Evolutionary conservation across 2,888 invertebrate species (phyloP).

Genomic region (Gymnocheta viridis): DNA sequence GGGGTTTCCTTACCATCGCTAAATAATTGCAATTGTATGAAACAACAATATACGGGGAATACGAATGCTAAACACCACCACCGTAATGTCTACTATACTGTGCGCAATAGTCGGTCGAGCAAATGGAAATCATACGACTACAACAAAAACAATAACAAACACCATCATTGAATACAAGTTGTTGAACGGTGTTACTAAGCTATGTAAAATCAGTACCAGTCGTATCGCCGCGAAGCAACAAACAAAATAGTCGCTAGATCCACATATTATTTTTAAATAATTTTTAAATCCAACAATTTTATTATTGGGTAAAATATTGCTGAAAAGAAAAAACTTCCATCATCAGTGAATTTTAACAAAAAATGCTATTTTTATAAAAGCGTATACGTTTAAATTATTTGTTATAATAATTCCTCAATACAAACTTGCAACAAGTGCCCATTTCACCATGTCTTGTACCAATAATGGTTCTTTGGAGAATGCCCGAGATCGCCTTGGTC

Average conservation of each 20-base stretch:
- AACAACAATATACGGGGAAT: conserved; percentile 3
- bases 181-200: conserved; percentile 77
- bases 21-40: conserved; percentile 62
- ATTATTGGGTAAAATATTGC: conserved; percentile 68
- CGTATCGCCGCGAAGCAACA: conserved; percentile 75
- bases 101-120: conserved; percentile 71
- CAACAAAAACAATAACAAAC: conserved; percentile 77
- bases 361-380: not conserved
- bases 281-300: conserved; percentile 12
- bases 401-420: conserved; percentile 16
- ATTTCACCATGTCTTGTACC: conserved; percentile 59
- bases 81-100: conserved; percentile 51
- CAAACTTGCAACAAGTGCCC: conserved; percentile 57
- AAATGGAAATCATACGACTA: conserved; percentile 80
- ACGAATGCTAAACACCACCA: conserved; percentile 55
- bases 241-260: conserved; percentile 65
- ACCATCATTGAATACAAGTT: conserved; percentile 80
- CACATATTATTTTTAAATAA: not conserved
- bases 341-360: not conserved
- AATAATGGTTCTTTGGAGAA: conserved; percentile 65
- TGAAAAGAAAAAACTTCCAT: conserved; percentile 14
- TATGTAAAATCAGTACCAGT: conserved; percentile 80
- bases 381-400: not conserved
- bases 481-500: conserved; percentile 78
- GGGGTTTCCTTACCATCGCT: conserved; percentile 70